These are phyloP conservation scores for Abscondita cerata DNA, from an alignment of 2,888 invertebrate genomes.

Conservation along the genomic window DNA sequence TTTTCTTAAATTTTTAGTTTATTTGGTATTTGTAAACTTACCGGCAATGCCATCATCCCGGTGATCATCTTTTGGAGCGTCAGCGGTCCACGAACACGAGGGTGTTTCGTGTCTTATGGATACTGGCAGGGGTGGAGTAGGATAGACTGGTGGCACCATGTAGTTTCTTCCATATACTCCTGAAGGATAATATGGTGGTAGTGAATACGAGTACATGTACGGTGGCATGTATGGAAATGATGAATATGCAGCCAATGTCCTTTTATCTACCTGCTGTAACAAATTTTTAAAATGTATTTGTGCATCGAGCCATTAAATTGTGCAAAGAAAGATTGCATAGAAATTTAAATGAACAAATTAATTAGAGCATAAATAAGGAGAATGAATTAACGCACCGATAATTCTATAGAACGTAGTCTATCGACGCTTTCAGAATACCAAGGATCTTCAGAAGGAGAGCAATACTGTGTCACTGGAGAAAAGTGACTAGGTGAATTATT, in stretches of 20 bases:
- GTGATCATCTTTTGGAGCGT: conserved; percentile 61
- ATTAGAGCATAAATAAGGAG: no score
- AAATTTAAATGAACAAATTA: no score
- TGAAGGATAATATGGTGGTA: conserved; percentile 51
- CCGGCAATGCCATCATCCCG: conserved; percentile 68
- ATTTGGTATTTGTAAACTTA: conserved; percentile 46
- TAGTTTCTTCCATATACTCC: conserved; percentile 47
- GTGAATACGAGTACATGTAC: conserved; percentile 55
- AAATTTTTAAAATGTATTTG: background rate
- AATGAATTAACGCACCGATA: conserved; percentile 51
- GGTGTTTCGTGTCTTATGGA: conserved; percentile 58
- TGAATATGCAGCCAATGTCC: conserved; percentile 52
- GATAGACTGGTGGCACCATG: conserved; percentile 51
- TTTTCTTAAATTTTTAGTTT: no score
- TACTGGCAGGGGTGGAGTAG: conserved; percentile 60
- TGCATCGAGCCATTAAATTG: conserved; percentile 4
- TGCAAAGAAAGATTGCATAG: no score
- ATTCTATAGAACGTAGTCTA: conserved; percentile 55
- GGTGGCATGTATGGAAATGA: conserved; percentile 59
- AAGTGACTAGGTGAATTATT: conserved; percentile 54
- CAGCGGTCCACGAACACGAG: conserved; percentile 64
- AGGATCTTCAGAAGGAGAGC: conserved; percentile 57
- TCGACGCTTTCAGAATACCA: conserved; percentile 57
- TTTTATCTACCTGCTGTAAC: conserved; percentile 39
- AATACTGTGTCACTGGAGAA: conserved; percentile 57